These are phyloP conservation scores for western clawed frog (Xenopus tropicalis) DNA, from an alignment of 2,113 vertebrate species.

Conservation along the genomic window DNA sequence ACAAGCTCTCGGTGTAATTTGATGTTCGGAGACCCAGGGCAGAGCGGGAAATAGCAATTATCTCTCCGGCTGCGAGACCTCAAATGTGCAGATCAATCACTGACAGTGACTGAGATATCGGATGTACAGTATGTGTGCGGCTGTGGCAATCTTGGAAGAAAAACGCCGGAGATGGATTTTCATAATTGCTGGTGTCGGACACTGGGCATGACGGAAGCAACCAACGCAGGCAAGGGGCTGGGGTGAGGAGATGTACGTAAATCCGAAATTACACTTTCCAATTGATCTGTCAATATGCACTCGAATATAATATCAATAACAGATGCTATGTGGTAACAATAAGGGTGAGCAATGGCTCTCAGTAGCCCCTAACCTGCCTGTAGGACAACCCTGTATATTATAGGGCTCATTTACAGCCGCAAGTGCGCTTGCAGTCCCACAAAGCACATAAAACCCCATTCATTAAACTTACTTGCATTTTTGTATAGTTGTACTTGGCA, in stretches of 20 bases:
- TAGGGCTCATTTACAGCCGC: no score
- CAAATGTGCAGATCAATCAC: conserved; percentile 4
- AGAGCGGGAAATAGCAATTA: conserved; percentile 23
- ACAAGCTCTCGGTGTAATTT: conserved; percentile 13
- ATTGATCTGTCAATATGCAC: no score
- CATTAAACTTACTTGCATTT: no score
- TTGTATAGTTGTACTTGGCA: no score
- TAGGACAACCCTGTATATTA: no score
- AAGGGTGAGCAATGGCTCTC: no score
- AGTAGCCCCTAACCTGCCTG: no score
- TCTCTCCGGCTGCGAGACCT: background rate
- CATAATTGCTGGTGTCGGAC: background rate
- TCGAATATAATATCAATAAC: no score
- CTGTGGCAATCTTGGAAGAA: background rate
- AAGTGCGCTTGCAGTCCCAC: no score
- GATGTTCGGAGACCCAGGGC: conserved; percentile 29
- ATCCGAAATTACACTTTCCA: no score
- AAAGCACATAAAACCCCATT: no score
- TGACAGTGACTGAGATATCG: background rate
- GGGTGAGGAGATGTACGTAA: background rate
- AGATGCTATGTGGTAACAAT: no score
- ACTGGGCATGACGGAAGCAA: background rate
- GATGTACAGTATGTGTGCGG: background rate
- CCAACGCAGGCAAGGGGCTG: background rate
- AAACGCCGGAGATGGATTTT: background rate